Evolutionary conservation across 2,113 vertebrate genomes (phyloP).

Genomic region (Brachyhypopomus occidentalis): DNA sequence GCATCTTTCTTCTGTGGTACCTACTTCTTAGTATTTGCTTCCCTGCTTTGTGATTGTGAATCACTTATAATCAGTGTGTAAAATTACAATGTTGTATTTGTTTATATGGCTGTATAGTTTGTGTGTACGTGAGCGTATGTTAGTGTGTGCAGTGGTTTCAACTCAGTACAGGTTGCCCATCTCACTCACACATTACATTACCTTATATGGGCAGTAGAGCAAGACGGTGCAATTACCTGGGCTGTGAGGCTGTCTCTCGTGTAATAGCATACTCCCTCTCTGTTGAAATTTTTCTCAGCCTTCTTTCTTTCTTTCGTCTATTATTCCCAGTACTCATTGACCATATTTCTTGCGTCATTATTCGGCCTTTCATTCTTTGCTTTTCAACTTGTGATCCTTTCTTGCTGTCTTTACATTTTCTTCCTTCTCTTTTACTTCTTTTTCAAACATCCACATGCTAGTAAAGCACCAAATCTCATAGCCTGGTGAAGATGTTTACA

Average conservation of each 20-base stretch:
- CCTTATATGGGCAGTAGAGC: conserved; percentile 63
- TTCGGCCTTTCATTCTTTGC: conserved; percentile 35
- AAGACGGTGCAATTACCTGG: conserved; percentile 51
- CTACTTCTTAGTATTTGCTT: neutral
- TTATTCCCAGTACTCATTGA: too few species aligned
- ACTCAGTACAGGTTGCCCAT: conserved; percentile 60
- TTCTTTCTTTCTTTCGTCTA: neutral
- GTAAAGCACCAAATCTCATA: neutral
- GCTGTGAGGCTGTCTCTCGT: conserved; percentile 55
- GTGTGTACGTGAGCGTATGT: neutral
- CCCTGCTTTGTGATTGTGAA: too few species aligned
- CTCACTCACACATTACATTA: conserved; percentile 63
- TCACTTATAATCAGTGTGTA: neutral
- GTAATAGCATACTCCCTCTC: conserved; percentile 40
- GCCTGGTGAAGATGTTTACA: neutral
- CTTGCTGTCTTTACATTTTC: conserved; percentile 33
- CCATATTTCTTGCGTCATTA: conserved; percentile 3
- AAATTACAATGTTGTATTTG: neutral
- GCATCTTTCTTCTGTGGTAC: neutral
- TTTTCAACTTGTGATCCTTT: conserved; percentile 12
- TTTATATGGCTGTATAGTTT: conserved; percentile 1
- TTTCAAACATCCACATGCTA: neutral
- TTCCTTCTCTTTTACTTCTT: neutral
- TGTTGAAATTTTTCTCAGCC: conserved; percentile 16
- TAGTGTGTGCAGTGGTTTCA: conserved; percentile 35